phyloP scores from a whole-genome alignment of 2,797 vertebrate genomes.

The Natrix natrix region DNA sequence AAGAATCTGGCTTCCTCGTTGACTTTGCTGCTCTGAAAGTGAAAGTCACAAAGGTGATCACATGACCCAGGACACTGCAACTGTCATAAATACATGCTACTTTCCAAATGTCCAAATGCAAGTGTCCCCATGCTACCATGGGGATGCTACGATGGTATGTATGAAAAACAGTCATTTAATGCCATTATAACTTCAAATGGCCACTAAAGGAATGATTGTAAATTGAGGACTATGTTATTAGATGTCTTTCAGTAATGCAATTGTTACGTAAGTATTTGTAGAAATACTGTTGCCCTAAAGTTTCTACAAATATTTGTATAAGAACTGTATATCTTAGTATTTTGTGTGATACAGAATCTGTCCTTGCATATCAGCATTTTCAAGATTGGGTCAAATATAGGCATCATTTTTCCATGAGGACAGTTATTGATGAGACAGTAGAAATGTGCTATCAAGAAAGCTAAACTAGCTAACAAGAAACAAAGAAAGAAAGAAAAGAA shows the following conservation, averaged over 20 bases:
- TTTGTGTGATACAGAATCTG: background rate
- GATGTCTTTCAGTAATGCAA: background rate
- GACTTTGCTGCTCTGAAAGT: background rate
- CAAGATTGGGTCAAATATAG: background rate
- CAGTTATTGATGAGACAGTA: conserved; percentile 19
- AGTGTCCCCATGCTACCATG: background rate
- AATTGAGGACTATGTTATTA: background rate
- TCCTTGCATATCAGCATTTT: background rate
- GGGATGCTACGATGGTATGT: background rate
- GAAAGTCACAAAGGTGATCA: background rate
- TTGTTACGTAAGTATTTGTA: background rate
- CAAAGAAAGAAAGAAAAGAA: background rate
- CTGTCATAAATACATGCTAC: background rate
- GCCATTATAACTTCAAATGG: background rate
- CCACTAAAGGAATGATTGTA: background rate
- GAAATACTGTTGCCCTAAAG: background rate
- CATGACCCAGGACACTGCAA: background rate
- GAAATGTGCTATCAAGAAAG: background rate
- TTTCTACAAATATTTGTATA: background rate
- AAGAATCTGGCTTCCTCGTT: background rate
- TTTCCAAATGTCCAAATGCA: background rate
- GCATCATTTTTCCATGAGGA: background rate
- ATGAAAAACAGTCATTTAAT: background rate
- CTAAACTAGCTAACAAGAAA: background rate
- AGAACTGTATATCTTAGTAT: background rate